Evolutionary conservation across 2,888 invertebrate species (phyloP).

Genomic region (Hoplodrina ambigua): DNA sequence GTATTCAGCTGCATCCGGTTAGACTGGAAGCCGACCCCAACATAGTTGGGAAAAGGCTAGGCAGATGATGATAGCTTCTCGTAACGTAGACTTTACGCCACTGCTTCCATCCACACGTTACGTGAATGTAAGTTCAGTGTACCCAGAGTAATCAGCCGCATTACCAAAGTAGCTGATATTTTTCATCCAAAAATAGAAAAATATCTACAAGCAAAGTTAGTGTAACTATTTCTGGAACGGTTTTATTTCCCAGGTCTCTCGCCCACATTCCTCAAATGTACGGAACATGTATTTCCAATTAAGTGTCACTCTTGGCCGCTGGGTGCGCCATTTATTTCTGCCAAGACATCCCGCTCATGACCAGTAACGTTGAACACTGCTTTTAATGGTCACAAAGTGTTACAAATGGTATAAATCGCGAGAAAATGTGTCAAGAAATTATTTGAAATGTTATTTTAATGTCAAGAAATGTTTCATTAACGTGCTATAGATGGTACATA

Average conservation of each 20-base stretch:
- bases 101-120: too few species aligned
- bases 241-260: constrained; percentile 23
- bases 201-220: too few species aligned
- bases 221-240: background rate
- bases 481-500: too few species aligned
- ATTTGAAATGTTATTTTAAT: background rate
- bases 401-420: constrained; percentile 9
- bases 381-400: constrained; percentile 24
- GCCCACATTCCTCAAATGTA: constrained; percentile 19
- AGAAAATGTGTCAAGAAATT: background rate
- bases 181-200: too few species aligned
- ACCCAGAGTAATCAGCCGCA: too few species aligned
- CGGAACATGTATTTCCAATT: constrained; percentile 50
- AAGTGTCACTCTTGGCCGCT: constrained; percentile 37
- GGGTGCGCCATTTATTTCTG: constrained; percentile 24
- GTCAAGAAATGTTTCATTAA: background rate
- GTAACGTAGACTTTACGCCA: too few species aligned
- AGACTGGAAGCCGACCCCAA: too few species aligned
- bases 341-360: constrained; percentile 26
- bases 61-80: too few species aligned
- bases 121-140: too few species aligned
- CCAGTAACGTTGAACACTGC: constrained; percentile 7
- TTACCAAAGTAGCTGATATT: too few species aligned
- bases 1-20: too few species aligned
- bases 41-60: too few species aligned